Conservation (phyloP, 2,113 vertebrate species). For the Urocolius indicus region DNA sequence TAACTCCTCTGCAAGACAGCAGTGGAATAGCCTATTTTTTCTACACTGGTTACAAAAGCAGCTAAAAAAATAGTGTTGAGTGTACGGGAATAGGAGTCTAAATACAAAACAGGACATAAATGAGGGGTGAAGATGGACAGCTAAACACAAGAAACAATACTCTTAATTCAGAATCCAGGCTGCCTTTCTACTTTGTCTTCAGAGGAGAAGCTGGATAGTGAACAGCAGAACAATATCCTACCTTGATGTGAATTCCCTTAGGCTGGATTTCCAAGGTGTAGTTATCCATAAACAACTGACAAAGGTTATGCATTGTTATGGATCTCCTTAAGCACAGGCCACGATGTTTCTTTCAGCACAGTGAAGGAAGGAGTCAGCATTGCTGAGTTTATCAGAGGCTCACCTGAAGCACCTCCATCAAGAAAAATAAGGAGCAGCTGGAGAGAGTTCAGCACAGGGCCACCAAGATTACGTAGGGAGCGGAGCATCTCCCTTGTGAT, state of each 20-base stretch:
- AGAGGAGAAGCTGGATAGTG: background rate
- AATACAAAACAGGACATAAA: background rate
- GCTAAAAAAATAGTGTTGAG: too few relatives aligned
- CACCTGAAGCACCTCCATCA: background rate
- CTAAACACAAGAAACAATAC: background rate
- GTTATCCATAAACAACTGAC: background rate
- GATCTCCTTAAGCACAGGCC: background rate
- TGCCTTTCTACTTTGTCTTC: background rate
- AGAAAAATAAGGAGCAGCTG: too few relatives aligned
- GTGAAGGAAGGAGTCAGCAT: background rate
- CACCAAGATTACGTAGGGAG: too few relatives aligned
- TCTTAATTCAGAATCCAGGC: background rate
- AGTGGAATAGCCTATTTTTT: background rate
- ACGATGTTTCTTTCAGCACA: background rate
- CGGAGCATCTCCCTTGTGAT: too few relatives aligned
- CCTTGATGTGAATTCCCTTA: background rate
- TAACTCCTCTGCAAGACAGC: background rate
- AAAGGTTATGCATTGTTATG: accelerated
- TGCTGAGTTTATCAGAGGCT: background rate
- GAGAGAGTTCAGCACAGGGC: too few relatives aligned
- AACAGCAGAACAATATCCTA: background rate
- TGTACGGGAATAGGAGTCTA: background rate
- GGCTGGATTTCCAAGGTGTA: background rate
- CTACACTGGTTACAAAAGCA: background rate
- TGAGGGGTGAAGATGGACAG: background rate